Evolutionary conservation across 2,888 invertebrate species (phyloP).

Genomic region (Chymomyza caudatula): DNA sequence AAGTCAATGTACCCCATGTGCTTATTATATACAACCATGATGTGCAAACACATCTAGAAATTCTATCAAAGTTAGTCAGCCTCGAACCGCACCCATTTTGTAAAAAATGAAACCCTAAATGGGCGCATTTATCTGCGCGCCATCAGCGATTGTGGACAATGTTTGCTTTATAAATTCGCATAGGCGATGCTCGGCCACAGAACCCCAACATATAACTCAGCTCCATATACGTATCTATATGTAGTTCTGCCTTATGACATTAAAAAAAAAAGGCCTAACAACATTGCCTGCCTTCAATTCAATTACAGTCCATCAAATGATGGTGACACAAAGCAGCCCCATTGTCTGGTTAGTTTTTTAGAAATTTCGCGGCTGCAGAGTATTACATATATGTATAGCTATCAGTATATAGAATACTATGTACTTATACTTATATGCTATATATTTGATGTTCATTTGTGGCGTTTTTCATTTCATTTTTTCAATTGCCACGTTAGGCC

Average conservation of each 20-base stretch:
- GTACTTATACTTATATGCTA: not conserved
- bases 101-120: conserved; percentile 17
- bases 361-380: conserved; percentile 40
- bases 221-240: not conserved
- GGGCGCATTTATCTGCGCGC: conserved; percentile 20
- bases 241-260: conserved; percentile 5
- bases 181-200: conserved; percentile 13
- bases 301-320: conserved; percentile 45
- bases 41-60: not conserved
- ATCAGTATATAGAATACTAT: not conserved
- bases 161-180: conserved; percentile 56
- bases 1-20: conserved; percentile 43
- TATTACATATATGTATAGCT: not conserved
- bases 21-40: not conserved
- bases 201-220: conserved; percentile 1
- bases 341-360: conserved; percentile 51
- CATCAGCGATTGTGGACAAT: conserved; percentile 36
- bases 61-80: conserved; percentile 26
- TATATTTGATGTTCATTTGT: conserved; percentile 19
- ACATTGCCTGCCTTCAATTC: conserved; percentile 66
- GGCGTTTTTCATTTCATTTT: conserved; percentile 47
- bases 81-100: not conserved
- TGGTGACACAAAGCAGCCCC: conserved; percentile 31
- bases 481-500: conserved; percentile 58
- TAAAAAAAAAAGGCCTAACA: conserved; percentile 43